Conservation (phyloP, 2,797 vertebrate genomes). For the Florisuga fusca region DNA sequence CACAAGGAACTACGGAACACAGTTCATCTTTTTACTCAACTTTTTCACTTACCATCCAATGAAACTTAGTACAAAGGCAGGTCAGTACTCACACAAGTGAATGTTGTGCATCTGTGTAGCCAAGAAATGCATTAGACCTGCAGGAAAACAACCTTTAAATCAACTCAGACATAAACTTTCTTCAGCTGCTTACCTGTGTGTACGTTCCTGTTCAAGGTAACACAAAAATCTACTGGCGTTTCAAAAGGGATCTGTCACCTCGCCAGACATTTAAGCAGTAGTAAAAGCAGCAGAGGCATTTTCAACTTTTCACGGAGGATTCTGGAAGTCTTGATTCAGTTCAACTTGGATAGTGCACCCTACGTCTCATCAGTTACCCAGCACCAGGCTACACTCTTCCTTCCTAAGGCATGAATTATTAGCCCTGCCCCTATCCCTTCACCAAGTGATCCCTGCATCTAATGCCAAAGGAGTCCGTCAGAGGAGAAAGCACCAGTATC, state of each 20-base stretch:
- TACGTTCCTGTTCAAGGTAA: background rate
- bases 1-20: background rate
- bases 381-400: background rate
- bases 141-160: slow-evolving; percentile 26
- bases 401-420: background rate
- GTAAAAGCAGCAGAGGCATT: background rate
- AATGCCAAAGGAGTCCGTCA: slow-evolving; percentile 18
- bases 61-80: slow-evolving; percentile 42
- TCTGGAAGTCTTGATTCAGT: background rate
- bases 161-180: background rate
- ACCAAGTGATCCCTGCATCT: slow-evolving; percentile 30
- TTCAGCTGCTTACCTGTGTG: slow-evolving; percentile 39
- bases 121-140: slow-evolving; percentile 1
- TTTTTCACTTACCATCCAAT: background rate
- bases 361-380: background rate
- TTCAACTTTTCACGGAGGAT: background rate
- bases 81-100: background rate
- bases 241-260: slow-evolving; percentile 44
- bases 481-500: slow-evolving; percentile 68
- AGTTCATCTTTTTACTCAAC: background rate
- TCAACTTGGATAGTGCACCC: background rate
- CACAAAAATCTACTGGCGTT: slow-evolving; percentile 27
- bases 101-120: slow-evolving; percentile 4
- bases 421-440: background rate
- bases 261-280: background rate